Evolutionary conservation across 2,888 invertebrate genomes (phyloP).

Genomic region (Brachypterus glaber): DNA sequence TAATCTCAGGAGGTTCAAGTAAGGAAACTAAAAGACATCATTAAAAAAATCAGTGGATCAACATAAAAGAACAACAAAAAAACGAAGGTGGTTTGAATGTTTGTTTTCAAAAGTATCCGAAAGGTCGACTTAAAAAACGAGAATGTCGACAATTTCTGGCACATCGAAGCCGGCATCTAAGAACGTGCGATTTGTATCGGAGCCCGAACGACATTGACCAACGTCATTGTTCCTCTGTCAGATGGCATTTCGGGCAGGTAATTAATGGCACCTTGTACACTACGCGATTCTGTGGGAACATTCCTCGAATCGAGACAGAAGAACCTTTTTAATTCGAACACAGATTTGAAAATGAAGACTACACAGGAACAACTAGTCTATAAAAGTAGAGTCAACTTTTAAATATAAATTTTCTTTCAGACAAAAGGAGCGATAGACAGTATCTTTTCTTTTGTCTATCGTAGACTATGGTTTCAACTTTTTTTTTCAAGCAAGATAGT

Average conservation of each 20-base stretch:
- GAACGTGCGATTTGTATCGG: constrained; percentile 29
- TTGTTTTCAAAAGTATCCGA: not conserved
- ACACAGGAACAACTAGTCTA: too few relatives aligned
- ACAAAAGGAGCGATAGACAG: too few relatives aligned
- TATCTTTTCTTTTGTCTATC: too few relatives aligned
- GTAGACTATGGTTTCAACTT: too few relatives aligned
- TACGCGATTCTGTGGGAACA: constrained; percentile 29
- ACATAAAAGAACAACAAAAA: constrained; percentile 1
- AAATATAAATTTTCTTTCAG: too few relatives aligned
- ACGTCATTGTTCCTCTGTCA: constrained; percentile 30
- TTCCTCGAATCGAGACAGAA: constrained; percentile 17
- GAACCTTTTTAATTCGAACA: too few relatives aligned
- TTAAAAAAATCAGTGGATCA: too few relatives aligned
- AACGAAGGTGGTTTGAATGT: not conserved
- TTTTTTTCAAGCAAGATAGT: too few relatives aligned
- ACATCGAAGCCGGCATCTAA: constrained; percentile 23
- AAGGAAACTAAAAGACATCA: too few relatives aligned
- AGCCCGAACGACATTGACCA: constrained; percentile 24
- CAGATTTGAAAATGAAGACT: too few relatives aligned
- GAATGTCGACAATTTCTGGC: constrained; percentile 22
- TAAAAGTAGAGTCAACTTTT: too few relatives aligned
- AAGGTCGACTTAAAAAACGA: not conserved
- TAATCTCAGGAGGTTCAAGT: too few relatives aligned
- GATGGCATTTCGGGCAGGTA: constrained; percentile 29
- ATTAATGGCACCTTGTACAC: constrained; percentile 30